Evolutionary conservation across 2,888 invertebrate species (phyloP).

Genomic region (Exephanes ischioxanthus): DNA sequence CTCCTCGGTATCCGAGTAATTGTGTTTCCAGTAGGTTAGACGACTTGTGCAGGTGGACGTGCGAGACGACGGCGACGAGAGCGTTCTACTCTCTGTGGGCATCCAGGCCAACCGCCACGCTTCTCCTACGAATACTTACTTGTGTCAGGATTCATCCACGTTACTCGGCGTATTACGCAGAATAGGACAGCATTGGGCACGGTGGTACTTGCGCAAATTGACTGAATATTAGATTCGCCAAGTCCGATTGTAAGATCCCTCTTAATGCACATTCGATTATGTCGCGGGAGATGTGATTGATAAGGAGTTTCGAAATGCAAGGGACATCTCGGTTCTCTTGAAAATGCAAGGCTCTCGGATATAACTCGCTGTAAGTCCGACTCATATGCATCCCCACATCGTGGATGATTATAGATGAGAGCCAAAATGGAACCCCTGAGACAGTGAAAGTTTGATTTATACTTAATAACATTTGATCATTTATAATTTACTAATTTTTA

Average conservation of each 20-base stretch:
- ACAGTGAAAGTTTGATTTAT: neutral
- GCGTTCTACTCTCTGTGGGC: conserved; percentile 27
- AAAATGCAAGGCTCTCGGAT: neutral
- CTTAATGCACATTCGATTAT: conserved; percentile 14
- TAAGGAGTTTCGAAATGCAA: neutral
- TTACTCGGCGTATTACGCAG: conserved; percentile 44
- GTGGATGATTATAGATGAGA: neutral
- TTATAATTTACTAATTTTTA: neutral
- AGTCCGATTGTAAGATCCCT: conserved; percentile 43
- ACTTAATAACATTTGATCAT: neutral
- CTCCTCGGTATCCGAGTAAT: conserved; percentile 59
- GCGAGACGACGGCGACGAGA: conserved; percentile 27
- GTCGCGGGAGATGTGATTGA: neutral
- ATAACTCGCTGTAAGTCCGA: neutral
- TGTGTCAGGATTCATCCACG: conserved; percentile 2
- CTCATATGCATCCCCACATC: neutral
- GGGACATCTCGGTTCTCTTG: neutral
- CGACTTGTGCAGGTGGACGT: conserved; percentile 60
- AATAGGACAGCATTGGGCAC: conserved; percentile 30
- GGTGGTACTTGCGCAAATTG: conserved; percentile 30
- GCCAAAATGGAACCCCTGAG: neutral
- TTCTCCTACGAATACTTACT: conserved; percentile 32
- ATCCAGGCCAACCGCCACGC: neutral
- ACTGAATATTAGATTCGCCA: conserved; percentile 37
- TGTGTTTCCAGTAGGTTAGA: conserved; percentile 67